Conservation (phyloP, 2,888 invertebrate species). For the Macrostomum cliftonense region DNA sequence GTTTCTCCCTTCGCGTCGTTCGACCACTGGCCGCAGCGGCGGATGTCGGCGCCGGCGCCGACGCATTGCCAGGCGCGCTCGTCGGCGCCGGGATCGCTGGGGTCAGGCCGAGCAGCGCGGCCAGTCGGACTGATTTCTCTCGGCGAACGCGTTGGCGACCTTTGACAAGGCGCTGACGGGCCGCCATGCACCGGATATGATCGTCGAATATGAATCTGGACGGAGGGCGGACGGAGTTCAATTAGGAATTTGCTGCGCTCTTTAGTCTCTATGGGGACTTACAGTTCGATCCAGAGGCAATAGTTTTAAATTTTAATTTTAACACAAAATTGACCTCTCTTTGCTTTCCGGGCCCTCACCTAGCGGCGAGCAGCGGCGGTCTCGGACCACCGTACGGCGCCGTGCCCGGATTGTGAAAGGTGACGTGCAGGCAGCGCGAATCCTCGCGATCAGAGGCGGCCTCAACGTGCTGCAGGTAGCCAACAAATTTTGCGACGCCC, state of each 20-base stretch:
- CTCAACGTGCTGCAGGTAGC: constrained; percentile 81
- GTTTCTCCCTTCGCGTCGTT: no score
- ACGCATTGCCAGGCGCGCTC: no score
- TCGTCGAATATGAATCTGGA: constrained; percentile 93
- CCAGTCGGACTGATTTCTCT: background rate
- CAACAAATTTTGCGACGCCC: constrained; percentile 90
- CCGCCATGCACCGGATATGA: constrained; percentile 95
- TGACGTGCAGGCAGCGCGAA: constrained; percentile 76
- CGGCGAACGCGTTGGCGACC: constrained; percentile 21
- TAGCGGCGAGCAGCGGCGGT: constrained; percentile 27
- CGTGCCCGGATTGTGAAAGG: constrained; percentile 58
- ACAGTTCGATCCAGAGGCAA: no score
- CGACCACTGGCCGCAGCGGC: no score
- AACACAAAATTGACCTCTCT: no score
- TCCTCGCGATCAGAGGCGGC: constrained; percentile 86
- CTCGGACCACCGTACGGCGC: constrained; percentile 36
- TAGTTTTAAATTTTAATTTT: no score
- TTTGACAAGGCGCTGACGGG: constrained; percentile 59
- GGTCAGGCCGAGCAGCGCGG: no score
- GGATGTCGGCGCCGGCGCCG: no score
- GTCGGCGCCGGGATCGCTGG: no score
- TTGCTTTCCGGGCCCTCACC: no score
- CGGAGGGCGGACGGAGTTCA: constrained; percentile 43
- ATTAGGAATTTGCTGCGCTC: no score
- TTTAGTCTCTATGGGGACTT: no score